Evolutionary conservation across 2,113 vertebrate species (phyloP).

Genomic region (Prinia subflava): DNA sequence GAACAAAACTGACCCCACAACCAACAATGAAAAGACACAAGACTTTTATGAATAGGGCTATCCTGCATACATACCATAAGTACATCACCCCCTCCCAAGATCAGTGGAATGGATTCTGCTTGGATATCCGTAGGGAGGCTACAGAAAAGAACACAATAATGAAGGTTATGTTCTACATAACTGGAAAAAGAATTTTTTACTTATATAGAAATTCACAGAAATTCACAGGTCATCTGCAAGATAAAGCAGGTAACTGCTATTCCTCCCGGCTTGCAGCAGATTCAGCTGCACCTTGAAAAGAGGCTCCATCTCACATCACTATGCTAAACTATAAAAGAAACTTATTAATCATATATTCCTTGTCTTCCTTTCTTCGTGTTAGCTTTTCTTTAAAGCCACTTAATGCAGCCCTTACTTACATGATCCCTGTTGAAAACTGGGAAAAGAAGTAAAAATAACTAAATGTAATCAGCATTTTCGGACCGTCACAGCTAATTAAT

Average conservation of each 20-base stretch:
- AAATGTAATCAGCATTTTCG: not conserved
- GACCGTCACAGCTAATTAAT: not conserved
- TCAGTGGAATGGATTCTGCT: constrained; percentile 93
- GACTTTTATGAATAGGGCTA: not conserved
- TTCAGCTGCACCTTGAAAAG: not conserved
- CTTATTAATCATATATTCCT: not conserved
- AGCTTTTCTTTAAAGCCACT: not conserved
- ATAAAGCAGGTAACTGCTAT: not conserved
- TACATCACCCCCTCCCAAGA: constrained; percentile 95
- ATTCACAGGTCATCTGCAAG: not conserved
- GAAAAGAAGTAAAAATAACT: not conserved
- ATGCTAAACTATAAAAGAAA: not conserved
- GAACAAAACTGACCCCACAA: not conserved
- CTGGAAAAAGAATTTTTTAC: not conserved
- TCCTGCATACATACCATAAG: constrained; percentile 88
- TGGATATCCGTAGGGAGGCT: constrained; percentile 98
- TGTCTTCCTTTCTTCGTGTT: not conserved
- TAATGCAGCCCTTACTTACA: not conserved
- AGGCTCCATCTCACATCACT: not conserved
- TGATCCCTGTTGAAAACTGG: not conserved
- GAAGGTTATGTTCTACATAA: not conserved
- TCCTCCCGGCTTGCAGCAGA: not conserved
- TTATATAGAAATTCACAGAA: not conserved
- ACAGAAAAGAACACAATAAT: not conserved
- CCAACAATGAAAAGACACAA: not conserved